Evolutionary conservation across 2,113 vertebrate genomes (phyloP), one percentile per base, ranked within the genome.

Genomic region (Osmerus mordax): DNA sequence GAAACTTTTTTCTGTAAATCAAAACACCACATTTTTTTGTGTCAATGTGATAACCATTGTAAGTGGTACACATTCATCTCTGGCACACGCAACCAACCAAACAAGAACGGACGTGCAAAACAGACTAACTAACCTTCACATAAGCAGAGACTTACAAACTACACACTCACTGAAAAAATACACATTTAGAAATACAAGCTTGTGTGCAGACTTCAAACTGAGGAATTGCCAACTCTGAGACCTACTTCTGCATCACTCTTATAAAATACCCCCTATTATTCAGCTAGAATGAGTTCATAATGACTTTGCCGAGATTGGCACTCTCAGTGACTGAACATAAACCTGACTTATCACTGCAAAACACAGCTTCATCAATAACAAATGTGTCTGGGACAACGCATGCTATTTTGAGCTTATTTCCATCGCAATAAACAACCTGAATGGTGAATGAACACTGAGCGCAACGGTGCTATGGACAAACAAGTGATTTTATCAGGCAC

Each of bases 1-100:
- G 97, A 83, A 98, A 99, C 89, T 98, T 98, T 84, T 96, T 98
- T 77, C 97, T 99, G 91, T 47, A 68, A 80, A 12, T 51, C 7
- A 53, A 25, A 65, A 65, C 8, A n/a, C 29, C 0, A 13, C 23
- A 41, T 66, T 51, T 47, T 9, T 47, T 9, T 47, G 9, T 11
- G 9, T 47, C 41, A 47, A 12, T 47, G 41, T 11, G 7, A 47
- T 47, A 47, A 1, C 1, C 41, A 47, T 12, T 47, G 1, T 47
- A 11, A 47, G 41, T 36, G 5, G 5, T 36, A 36, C 32, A 1
- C 41, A 47, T 47, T 9, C 8, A 47, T 47, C 41, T 47, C 41
- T 47, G 41, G 41, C 8, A 47, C 41, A 47, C 41, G 0, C 7
- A 47, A 47, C 32, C 32, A 36, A 36, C 32, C 32, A 36, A 47